Percentiles rank a stretch among this genome's conserved stretches.
These are phyloP conservation scores for Enteromius anoplus DNA, from an alignment of 2,797 vertebrate species.

Conservation along the genomic window DNA sequence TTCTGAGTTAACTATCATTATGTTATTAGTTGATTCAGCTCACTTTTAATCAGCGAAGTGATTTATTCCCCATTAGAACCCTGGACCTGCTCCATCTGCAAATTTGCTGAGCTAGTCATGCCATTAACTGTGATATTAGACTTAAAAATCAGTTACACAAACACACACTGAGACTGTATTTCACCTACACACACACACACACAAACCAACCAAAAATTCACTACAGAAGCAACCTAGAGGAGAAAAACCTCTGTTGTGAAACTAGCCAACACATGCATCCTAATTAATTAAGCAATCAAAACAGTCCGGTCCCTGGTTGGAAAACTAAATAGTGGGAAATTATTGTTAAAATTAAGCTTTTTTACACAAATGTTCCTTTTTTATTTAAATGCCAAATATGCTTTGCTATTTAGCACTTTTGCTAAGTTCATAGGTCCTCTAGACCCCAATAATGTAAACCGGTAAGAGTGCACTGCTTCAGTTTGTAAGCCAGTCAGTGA, in stretches of 20 bases:
- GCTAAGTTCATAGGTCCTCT: too few species aligned
- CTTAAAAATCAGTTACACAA: conserved; percentile 44
- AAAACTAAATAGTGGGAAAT: neutral
- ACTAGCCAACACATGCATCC: neutral
- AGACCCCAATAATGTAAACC: too few species aligned
- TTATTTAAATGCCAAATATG: neutral
- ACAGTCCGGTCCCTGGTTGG: neutral
- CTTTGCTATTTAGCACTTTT: neutral
- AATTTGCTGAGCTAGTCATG: conserved; percentile 74
- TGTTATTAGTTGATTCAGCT: conserved; percentile 71
- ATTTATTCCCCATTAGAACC: conserved; percentile 74
- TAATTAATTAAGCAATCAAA: conserved; percentile 20
- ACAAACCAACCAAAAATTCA: conserved; percentile 41
- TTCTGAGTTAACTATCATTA: conserved; percentile 55
- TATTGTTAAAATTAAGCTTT: conserved; percentile 1
- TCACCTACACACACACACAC: neutral
- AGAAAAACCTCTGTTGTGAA: neutral
- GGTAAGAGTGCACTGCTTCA: neutral
- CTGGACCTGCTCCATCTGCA: conserved; percentile 70
- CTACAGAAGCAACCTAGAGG: conserved; percentile 30
- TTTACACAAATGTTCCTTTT: conserved; percentile 4
- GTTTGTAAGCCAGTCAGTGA: neutral
- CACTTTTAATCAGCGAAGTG: conserved; percentile 77
- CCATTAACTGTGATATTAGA: conserved; percentile 70
- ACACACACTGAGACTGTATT: conserved; percentile 15